Conservation (phyloP, 2,888 invertebrate genomes). For the Anoplius nigerrimus region DNA sequence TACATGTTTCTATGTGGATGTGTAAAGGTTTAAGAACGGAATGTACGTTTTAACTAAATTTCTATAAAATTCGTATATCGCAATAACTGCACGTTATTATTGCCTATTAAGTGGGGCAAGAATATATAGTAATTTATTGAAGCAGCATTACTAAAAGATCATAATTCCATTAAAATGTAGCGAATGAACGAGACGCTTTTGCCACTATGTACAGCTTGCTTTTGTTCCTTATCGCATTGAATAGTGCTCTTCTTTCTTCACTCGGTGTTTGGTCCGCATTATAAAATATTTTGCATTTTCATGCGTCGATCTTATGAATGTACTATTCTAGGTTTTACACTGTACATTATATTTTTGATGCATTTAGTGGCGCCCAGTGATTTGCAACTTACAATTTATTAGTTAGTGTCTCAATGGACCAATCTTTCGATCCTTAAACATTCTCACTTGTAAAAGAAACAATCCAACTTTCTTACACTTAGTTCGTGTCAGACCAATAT, state of each 20-base stretch:
- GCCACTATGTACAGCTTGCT: not conserved
- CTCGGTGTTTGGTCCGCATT: conserved; percentile 38
- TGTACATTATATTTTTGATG: not conserved
- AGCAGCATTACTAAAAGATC: too few relatives aligned
- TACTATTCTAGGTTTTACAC: too few relatives aligned
- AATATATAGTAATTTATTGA: too few relatives aligned
- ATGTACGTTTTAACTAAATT: too few relatives aligned
- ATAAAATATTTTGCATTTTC: conserved; percentile 28
- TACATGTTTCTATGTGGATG: too few relatives aligned
- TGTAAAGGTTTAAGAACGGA: too few relatives aligned
- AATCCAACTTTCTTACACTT: conserved; percentile 62
- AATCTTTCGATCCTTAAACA: conserved; percentile 63
- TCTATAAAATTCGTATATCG: too few relatives aligned
- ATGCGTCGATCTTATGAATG: not conserved
- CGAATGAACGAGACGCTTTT: too few relatives aligned
- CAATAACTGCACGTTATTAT: too few relatives aligned
- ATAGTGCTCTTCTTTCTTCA: conserved; percentile 12
- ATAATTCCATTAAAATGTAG: too few relatives aligned
- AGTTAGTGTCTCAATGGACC: conserved; percentile 63
- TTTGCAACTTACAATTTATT: conserved; percentile 22
- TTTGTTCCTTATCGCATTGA: not conserved
- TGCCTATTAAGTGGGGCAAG: too few relatives aligned
- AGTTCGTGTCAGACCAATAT: conserved; percentile 54
- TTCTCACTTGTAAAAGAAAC: conserved; percentile 60
- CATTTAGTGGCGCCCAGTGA: conserved; percentile 11